A percentile compares a stretch with the other conserved stretches of the same genome.
Conservation (phyloP, 2,888 invertebrate genomes). For the Caradrina clavipalpis region DNA sequence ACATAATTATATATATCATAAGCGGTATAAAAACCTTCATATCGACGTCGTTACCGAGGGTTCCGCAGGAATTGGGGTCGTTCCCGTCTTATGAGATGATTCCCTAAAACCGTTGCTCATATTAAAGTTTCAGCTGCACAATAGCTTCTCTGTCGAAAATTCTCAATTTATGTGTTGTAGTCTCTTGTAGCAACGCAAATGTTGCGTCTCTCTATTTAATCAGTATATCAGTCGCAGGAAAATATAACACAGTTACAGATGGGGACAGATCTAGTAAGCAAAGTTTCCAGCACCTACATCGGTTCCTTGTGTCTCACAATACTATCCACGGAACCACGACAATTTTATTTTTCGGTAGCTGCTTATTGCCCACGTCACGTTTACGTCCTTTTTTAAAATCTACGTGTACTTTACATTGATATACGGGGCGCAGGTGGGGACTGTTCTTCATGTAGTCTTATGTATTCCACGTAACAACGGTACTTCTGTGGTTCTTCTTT, state of each 20-base stretch:
- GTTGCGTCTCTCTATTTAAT: constrained; percentile 9
- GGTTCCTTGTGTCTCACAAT: background rate
- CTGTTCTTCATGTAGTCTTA: constrained; percentile 63
- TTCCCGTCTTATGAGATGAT: constrained; percentile 56
- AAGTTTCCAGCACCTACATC: constrained; percentile 13
- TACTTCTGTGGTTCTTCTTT: constrained; percentile 50
- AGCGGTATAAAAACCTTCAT: constrained; percentile 62
- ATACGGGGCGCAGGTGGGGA: constrained; percentile 74
- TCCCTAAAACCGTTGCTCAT: constrained; percentile 59
- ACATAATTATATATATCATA: constrained; percentile 49
- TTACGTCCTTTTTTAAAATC: constrained; percentile 70
- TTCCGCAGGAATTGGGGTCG: constrained; percentile 40
- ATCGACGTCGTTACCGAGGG: constrained; percentile 59
- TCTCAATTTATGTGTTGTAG: constrained; percentile 45
- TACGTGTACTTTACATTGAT: constrained; percentile 71
- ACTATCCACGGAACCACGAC: constrained; percentile 18
- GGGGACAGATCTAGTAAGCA: constrained; percentile 9
- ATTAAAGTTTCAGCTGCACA: constrained; percentile 60
- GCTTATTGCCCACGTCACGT: constrained; percentile 65
- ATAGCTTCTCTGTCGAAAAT: constrained; percentile 48
- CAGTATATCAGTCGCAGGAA: constrained; percentile 21
- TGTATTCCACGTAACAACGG: constrained; percentile 55
- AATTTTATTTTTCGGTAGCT: constrained; percentile 33
- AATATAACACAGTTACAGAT: constrained; percentile 34
- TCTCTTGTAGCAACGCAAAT: constrained; percentile 35